Evolutionary conservation across 2,888 invertebrate species (phyloP).

Genomic region (Parascotia fuliginaria): DNA sequence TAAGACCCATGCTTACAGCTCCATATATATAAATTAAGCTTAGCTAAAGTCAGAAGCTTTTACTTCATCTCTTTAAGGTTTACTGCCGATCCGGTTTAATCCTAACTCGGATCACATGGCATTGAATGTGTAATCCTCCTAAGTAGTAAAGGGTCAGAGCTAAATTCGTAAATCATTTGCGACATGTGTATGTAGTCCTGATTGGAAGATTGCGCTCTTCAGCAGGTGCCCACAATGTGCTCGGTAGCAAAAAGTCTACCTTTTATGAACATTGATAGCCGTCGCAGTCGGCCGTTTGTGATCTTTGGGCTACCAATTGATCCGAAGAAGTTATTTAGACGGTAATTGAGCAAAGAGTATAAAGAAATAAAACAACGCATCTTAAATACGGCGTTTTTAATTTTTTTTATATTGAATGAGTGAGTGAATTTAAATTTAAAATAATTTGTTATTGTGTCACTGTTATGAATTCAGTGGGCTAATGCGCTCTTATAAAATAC

Average conservation of each 20-base stretch:
- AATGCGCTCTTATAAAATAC: too few species aligned
- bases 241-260: constrained; percentile 64
- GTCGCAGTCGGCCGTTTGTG: constrained; percentile 54
- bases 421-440: too few species aligned
- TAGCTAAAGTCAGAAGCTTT: too few species aligned
- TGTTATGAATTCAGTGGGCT: too few species aligned
- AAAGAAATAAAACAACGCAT: neutral
- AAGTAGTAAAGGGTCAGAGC: constrained; percentile 39
- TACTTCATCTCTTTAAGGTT: too few species aligned
- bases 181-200: constrained; percentile 75
- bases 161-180: constrained; percentile 73
- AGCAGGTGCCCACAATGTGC: constrained; percentile 69
- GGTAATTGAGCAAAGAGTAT: constrained; percentile 10
- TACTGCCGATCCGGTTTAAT: neutral
- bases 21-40: too few species aligned
- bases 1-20: too few species aligned
- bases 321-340: constrained; percentile 39
- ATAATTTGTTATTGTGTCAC: too few species aligned
- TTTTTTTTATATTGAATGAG: too few species aligned
- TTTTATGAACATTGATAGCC: constrained; percentile 63
- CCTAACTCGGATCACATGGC: neutral
- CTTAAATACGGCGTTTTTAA: too few species aligned
- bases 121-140: neutral
- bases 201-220: constrained; percentile 64
- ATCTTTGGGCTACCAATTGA: constrained; percentile 46